These are phyloP conservation scores for Euproctis similis DNA, from an alignment of 2,888 invertebrate species.

Conservation along the genomic window DNA sequence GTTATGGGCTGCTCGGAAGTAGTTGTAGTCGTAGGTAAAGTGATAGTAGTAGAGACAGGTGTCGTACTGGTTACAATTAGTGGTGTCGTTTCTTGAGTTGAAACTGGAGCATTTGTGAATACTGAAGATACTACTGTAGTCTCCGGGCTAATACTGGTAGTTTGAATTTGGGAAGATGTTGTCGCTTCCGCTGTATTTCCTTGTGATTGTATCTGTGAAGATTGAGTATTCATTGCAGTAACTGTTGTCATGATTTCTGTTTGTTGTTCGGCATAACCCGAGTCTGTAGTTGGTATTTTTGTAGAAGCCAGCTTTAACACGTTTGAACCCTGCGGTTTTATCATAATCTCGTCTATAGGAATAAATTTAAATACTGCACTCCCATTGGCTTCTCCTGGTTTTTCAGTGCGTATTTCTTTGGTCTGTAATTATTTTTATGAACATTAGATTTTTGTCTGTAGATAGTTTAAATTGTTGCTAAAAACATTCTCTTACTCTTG, in stretches of 20 bases:
- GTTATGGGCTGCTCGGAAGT: conserved; percentile 2
- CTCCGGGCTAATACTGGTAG: conserved; percentile 20
- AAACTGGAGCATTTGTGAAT: conserved; percentile 23
- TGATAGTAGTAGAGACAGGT: conserved; percentile 22
- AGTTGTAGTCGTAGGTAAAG: conserved; percentile 9
- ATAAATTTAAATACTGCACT: conserved; percentile 65
- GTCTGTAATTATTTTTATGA: conserved; percentile 56
- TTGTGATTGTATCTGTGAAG: conserved; percentile 41
- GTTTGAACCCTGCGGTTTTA: conserved; percentile 54
- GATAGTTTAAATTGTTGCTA: conserved; percentile 4
- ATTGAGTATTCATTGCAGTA: conserved; percentile 53
- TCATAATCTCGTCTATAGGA: conserved; percentile 63
- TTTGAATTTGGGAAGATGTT: conserved; percentile 25
- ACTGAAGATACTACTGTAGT: conserved; percentile 20
- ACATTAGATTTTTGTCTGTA: conserved; percentile 17
- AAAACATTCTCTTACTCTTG: conserved; percentile 7
- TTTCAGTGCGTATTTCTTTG: conserved; percentile 71
- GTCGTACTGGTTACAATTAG: conserved; percentile 20
- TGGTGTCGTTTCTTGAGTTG: conserved; percentile 21
- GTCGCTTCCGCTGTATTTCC: conserved; percentile 27
- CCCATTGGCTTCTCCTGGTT: conserved; percentile 53
- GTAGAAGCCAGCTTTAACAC: conserved; percentile 58
- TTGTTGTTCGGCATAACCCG: conserved; percentile 35
- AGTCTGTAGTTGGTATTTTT: conserved; percentile 38
- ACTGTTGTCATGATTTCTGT: conserved; percentile 33